Evolutionary conservation across 2,797 vertebrate species (phyloP).

Genomic region (Pelochelys cantorii): DNA sequence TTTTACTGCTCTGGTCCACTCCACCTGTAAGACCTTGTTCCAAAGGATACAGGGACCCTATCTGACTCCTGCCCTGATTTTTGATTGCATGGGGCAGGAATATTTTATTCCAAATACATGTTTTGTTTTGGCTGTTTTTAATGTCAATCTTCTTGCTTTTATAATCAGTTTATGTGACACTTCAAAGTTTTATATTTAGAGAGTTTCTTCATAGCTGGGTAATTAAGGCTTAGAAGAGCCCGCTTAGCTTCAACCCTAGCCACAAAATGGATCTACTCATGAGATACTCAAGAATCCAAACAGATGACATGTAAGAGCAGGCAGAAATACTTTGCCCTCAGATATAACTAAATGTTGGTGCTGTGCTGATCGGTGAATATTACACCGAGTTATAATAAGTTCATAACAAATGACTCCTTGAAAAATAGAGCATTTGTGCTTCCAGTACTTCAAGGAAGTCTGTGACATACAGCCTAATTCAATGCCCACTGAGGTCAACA

Average conservation of each 20-base stretch:
- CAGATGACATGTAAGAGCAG: too few species aligned
- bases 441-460: neutral
- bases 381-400: too few species aligned
- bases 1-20: neutral
- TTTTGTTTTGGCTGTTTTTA: neutral
- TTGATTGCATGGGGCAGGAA: neutral
- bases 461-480: neutral
- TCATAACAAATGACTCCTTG: too few species aligned
- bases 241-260: neutral
- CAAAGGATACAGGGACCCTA: neutral
- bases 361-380: too few species aligned
- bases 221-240: neutral
- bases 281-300: neutral
- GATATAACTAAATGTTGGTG: too few species aligned
- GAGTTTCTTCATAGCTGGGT: neutral
- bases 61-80: neutral
- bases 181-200: neutral
- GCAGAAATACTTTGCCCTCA: too few species aligned
- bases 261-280: neutral
- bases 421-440: neutral
- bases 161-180: neutral
- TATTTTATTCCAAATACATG: neutral
- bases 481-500: fast-evolving
- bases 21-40: neutral
- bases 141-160: neutral